phyloP scores from a whole-genome alignment of 1,140 invertebrate species.

The Whitmania pigra region DNA sequence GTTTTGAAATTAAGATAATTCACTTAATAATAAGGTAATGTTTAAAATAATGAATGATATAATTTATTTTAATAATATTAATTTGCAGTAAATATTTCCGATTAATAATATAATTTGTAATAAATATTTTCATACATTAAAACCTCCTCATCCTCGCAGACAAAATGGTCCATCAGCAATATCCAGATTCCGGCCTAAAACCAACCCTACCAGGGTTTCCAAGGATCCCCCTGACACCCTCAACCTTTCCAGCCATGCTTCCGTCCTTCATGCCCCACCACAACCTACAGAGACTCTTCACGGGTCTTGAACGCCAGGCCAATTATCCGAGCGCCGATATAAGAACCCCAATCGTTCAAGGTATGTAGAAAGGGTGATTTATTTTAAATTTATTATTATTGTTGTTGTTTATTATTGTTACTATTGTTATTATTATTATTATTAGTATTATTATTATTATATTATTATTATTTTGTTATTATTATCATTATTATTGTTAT shows the following conservation, averaged over 20 bases:
- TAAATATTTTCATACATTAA: too few species aligned
- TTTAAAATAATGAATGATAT: too few species aligned
- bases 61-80: too few species aligned
- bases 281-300: not conserved
- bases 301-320: not conserved
- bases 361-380: not conserved
- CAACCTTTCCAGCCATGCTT: not conserved
- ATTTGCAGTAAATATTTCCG: too few species aligned
- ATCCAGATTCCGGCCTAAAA: too few species aligned
- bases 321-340: not conserved
- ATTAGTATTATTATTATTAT: not conserved
- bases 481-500: not conserved
- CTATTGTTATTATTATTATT: not conserved
- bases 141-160: too few species aligned
- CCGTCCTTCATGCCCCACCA: constrained; percentile 2
- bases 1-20: too few species aligned
- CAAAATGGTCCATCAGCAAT: too few species aligned
- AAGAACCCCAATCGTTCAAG: not conserved
- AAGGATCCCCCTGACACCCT: not conserved
- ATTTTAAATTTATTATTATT: not conserved
- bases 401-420: not conserved
- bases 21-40: too few species aligned
- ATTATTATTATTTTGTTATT: too few species aligned
- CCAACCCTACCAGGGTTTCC: too few species aligned
- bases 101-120: too few species aligned